phyloP scores from a whole-genome alignment of 2,888 invertebrate species.

The Drosophila villosipedis region DNA sequence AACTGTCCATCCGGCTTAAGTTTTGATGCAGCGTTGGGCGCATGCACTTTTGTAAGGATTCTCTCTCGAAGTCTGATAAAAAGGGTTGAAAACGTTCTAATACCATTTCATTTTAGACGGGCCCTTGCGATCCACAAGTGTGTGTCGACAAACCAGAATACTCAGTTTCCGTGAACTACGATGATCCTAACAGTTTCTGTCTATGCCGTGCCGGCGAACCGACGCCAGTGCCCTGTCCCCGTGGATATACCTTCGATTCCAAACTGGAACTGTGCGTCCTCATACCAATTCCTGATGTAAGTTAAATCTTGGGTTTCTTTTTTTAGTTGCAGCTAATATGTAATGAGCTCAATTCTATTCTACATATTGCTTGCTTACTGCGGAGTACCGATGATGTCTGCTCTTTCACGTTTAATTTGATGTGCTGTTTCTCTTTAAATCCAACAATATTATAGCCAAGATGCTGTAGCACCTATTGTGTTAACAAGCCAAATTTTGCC shows the following conservation, averaged over 20 bases:
- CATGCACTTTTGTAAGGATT: slow-evolving; percentile 68
- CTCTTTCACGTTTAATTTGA: not conserved
- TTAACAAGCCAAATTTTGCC: slow-evolving; percentile 20
- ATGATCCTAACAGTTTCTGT: slow-evolving; percentile 72
- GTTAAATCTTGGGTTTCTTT: slow-evolving; percentile 14
- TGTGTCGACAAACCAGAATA: slow-evolving; percentile 57
- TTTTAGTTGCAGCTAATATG: not conserved
- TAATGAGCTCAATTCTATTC: not conserved
- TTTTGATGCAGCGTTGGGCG: slow-evolving; percentile 27
- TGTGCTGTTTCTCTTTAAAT: not conserved
- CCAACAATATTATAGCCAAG: slow-evolving; percentile 51
- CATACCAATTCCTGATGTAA: slow-evolving; percentile 56
- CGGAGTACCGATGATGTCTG: not conserved
- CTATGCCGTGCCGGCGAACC: slow-evolving; percentile 65
- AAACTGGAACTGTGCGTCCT: slow-evolving; percentile 24
- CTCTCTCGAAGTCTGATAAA: not conserved
- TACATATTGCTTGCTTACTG: not conserved
- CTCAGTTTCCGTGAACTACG: slow-evolving; percentile 47
- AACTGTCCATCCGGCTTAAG: slow-evolving; percentile 55
- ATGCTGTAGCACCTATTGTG: slow-evolving; percentile 65
- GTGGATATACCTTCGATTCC: slow-evolving; percentile 64
- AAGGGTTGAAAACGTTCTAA: not conserved
- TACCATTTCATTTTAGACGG: slow-evolving; percentile 51
- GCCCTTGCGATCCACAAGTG: slow-evolving; percentile 74
- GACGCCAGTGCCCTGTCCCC: slow-evolving; percentile 69